phyloP scores from a whole-genome alignment of 1,140 invertebrate genomes.

The Achatina immaculata region DNA sequence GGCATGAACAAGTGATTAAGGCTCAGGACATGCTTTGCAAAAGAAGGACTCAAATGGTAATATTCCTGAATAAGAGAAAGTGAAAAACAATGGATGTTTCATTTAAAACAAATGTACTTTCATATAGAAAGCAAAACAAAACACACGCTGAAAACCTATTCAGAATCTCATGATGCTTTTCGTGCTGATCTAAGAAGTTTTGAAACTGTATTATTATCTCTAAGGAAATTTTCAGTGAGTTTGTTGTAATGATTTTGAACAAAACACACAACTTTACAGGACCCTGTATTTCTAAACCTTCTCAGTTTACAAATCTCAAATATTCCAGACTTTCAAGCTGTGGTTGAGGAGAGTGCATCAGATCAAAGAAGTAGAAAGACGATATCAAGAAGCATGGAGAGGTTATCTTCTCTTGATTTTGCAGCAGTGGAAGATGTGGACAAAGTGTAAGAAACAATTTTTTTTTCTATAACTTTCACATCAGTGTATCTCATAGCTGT shows the following conservation, averaged over 20 bases:
- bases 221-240: too few relatives aligned
- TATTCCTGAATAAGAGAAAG: too few relatives aligned
- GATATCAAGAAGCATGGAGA: constrained; percentile 16
- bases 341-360: constrained; percentile 2
- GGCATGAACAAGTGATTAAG: background rate
- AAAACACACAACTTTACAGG: background rate
- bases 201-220: too few relatives aligned
- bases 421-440: background rate
- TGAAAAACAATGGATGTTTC: too few relatives aligned
- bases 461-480: too few relatives aligned
- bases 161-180: too few relatives aligned
- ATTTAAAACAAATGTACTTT: too few relatives aligned
- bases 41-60: constrained; percentile 23
- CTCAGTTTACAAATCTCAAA: background rate
- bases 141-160: too few relatives aligned
- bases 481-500: too few relatives aligned
- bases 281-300: background rate
- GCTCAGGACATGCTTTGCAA: background rate
- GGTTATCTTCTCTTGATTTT: constrained; percentile 26
- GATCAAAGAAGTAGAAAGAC: background rate
- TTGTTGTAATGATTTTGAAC: too few relatives aligned
- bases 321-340: constrained; percentile 4
- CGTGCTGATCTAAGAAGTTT: too few relatives aligned
- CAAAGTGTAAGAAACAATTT: constrained; percentile 20
- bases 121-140: too few relatives aligned